Base-by-base conservation (phyloP, 2,888 invertebrate genomes). In the Chrysolina haemoptera region DNA sequence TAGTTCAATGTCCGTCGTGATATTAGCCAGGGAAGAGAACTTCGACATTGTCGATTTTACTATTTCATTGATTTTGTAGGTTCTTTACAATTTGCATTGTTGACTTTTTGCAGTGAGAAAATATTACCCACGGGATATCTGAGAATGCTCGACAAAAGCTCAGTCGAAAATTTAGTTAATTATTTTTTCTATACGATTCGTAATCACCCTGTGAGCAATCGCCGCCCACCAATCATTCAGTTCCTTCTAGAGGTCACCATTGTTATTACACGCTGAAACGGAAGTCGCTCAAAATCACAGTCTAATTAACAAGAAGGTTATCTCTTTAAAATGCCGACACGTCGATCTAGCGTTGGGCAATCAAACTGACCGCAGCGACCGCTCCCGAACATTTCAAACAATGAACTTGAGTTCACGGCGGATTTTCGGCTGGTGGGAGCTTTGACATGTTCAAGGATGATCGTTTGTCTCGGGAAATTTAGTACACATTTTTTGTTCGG, bases 391-490 rank as follows among this genome's bases (percentile, higher is more conserved):
- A 35, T 40, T 53, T 14, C 40, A 67, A 67, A 67, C 67, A 67
- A 67, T 67, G 67, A 67, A 67, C 67, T 40, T 43, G 18, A 67
- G 67, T 67, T 40, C 67, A 67, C 53, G 53, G 67, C 20, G 18
- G 53, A 53, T 18, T 53, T 41, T 41, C 18, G 27, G 27, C 68
- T 68, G 20, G 27, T 67, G 53, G 67, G 67, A 35, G 67, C 67
- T 67, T 67, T 53, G 67, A 67, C 67, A 67, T 40, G 35, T 67
- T 53, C 67, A 67, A 67, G 67, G 67, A 67, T 48, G 18, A 67
- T 53, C 66, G 40, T 53, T 67, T 65, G 22, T 59, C 59, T 59
- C 35, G 27, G 59, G 35, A 59, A 59, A 59, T 53, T 53, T 20
- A 53, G 53, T 53, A 53, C 22, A 20, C 20, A 10, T 20, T 53